Evolutionary conservation across 2,888 invertebrate species (phyloP).

Genomic region (Phania funesta): DNA sequence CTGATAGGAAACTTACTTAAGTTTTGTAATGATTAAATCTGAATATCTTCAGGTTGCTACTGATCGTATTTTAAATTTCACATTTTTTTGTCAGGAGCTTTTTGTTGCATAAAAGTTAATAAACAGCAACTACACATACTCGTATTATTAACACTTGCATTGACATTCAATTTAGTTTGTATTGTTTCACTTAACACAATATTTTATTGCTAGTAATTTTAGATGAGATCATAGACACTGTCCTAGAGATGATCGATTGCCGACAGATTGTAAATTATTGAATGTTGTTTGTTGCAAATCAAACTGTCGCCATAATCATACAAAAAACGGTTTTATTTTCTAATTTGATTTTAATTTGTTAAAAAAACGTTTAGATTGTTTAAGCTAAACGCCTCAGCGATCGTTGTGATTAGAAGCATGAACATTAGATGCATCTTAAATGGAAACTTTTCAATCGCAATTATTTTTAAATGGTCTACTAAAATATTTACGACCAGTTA

Average conservation of each 20-base stretch:
- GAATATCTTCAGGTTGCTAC: not conserved
- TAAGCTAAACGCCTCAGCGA: not conserved
- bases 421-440: conserved; percentile 24
- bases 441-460: conserved; percentile 11
- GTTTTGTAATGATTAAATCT: not conserved
- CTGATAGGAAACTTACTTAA: too few species aligned
- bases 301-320: conserved; percentile 34
- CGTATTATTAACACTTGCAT: conserved; percentile 5
- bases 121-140: not conserved
- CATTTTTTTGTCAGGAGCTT: not conserved
- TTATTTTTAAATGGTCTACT: conserved; percentile 13
- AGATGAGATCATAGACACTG: conserved; percentile 54
- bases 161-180: conserved; percentile 16
- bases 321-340: not conserved
- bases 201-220: conserved; percentile 35
- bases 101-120: conserved; percentile 1
- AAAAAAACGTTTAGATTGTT: conserved; percentile 7
- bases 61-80: not conserved
- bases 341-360: not conserved
- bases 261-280: conserved; percentile 16
- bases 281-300: conserved; percentile 19
- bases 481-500: conserved; percentile 9
- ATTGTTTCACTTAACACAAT: conserved; percentile 22
- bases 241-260: conserved; percentile 26
- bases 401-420: not conserved